These are phyloP conservation scores for Chymomyza fuscimana DNA, from an alignment of 2,888 invertebrate species.

Conservation along the genomic window DNA sequence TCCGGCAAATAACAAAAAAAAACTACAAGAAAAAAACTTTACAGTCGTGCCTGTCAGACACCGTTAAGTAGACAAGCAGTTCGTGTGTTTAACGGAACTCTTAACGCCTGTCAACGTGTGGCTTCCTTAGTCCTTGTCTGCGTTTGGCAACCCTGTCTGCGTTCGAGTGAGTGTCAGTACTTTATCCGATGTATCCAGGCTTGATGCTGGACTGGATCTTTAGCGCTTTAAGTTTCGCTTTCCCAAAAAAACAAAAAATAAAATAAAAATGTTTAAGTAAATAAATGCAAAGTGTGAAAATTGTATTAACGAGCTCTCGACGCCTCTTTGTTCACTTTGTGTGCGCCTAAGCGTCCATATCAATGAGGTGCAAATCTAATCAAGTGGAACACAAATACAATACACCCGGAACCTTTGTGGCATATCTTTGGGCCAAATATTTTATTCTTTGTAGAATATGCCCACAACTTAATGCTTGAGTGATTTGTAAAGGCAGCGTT, in stretches of 20 bases:
- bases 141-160: slow-evolving; percentile 1
- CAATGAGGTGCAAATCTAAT: slow-evolving; percentile 41
- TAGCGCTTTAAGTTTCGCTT: not conserved
- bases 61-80: slow-evolving; percentile 10
- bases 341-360: slow-evolving; percentile 9
- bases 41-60: slow-evolving; percentile 7
- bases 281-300: slow-evolving; percentile 29
- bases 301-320: slow-evolving; percentile 12
- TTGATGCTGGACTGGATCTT: slow-evolving; percentile 3
- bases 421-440: not conserved
- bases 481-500: not conserved
- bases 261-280: not conserved
- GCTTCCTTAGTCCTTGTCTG: slow-evolving; percentile 12
- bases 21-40: not conserved
- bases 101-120: slow-evolving; percentile 8
- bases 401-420: not conserved
- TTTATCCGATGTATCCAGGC: too few species aligned
- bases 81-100: not conserved
- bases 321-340: not conserved
- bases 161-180: not conserved
- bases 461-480: not conserved
- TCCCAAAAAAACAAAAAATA: not conserved
- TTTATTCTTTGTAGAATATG: not conserved
- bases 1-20: not conserved
- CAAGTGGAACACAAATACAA: slow-evolving; percentile 29